Evolutionary conservation across 2,113 vertebrate species (phyloP), one percentile per base, ranked within the genome.

Genomic region (Xenopus laevis): DNA sequence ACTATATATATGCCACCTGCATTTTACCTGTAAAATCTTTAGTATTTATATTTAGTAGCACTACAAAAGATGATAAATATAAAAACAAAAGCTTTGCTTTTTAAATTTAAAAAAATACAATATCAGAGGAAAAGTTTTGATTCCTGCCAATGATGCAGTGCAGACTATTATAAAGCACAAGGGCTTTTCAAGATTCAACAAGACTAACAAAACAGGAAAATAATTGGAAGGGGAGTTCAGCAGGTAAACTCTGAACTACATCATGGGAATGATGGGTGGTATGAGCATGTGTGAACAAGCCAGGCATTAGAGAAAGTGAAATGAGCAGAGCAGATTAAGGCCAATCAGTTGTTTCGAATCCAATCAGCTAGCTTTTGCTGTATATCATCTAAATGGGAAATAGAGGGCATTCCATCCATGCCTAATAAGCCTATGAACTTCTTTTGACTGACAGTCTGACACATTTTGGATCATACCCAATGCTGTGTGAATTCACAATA

Each of bases 341-440:
- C 74, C 74, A 70, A 77, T 77, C 57, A 69, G 66, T 77, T 64
- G 59, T 18, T 55, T 55, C 47, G 67, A 70, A 70, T 64, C 64
- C 58, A 70, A 70, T 64, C 73, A 77, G 46, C 53, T 52, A 62
- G 74, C 66, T 30, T 18, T 11, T 20, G 30, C 66, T 15, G 46
- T 64, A 76, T 76, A 70, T 77, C 67, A 76, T 70, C 74, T 64
- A 50, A 77, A 77, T 70, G 47, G 74, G 67, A 77, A 70, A 77
- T 77, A 70, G 66, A 77, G 66, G 67, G 59, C 74, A 64, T 63
- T 70, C 15, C 46, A 57, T 70, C 60, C 74, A 55, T 61, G 67
- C 40, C 60, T 77, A 77, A 77, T 77, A 77, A 77, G 74, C 60
- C 59, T 45, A 17, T 44, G 66, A 45, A 77, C 74, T 57, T 33